phyloP scores from a whole-genome alignment of 1,140 invertebrate genomes.

The Drosophila micromelanica region DNA sequence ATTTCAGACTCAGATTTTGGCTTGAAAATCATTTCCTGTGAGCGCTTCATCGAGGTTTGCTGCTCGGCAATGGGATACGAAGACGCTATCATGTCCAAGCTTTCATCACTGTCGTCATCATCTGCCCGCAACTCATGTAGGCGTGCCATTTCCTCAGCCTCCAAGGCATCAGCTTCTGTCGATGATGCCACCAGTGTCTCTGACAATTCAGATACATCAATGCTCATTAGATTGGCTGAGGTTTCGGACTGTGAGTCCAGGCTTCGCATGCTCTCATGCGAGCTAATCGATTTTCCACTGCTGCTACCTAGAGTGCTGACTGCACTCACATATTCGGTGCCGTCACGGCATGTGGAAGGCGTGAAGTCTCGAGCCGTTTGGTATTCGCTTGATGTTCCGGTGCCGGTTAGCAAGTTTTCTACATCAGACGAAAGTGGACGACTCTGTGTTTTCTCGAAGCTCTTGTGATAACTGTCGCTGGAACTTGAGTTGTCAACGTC shows the following conservation, averaged over 20 bases:
- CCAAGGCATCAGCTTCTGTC: conserved; percentile 85
- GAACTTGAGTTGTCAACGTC: conserved; percentile 93
- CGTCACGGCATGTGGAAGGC: conserved; percentile 85
- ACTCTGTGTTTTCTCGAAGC: conserved; percentile 92
- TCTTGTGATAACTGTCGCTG: conserved; percentile 94
- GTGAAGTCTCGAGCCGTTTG: conserved; percentile 93
- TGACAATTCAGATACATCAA: conserved; percentile 94
- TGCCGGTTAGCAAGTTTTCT: conserved; percentile 87
- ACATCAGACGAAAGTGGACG: conserved; percentile 94
- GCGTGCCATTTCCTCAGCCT: conserved; percentile 69
- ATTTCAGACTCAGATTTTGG: conserved; percentile 85
- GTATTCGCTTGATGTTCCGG: conserved; percentile 91
- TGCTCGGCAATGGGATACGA: conserved; percentile 83
- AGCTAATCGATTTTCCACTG: conserved; percentile 88
- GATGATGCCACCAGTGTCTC: conserved; percentile 95
- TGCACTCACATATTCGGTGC: conserved; percentile 94
- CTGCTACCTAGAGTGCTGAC: conserved; percentile 86
- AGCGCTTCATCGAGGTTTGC: conserved; percentile 92
- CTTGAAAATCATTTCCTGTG: conserved; percentile 95
- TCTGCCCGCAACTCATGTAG: conserved; percentile 66
- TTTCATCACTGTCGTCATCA: conserved; percentile 79
- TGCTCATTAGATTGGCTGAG: conserved; percentile 93
- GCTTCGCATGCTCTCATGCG: conserved; percentile 94
- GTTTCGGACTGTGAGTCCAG: conserved; percentile 95
- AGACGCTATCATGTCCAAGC: conserved; percentile 53